phyloP scores from a whole-genome alignment of 1,140 invertebrate genomes.

The Palaemon carinicauda region DNA sequence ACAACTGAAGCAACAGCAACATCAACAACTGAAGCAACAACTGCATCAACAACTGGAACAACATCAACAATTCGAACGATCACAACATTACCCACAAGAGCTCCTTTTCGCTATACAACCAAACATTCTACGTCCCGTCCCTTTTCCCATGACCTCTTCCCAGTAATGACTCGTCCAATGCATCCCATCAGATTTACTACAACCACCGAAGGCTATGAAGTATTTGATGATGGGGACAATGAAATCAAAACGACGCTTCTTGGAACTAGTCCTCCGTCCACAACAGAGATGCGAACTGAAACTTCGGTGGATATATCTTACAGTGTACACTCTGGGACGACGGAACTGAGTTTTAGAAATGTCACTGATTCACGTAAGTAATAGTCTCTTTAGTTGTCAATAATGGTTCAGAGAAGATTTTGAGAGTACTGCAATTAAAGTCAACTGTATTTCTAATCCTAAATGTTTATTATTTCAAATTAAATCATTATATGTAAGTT shows the following conservation, averaged over 20 bases:
- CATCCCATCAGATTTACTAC: conserved; percentile 22
- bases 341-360: conserved; percentile 20
- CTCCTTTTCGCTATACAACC: not conserved
- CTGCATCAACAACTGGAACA: not conserved
- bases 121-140: not conserved
- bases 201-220: not conserved
- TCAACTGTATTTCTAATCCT: too few species aligned
- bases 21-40: not conserved
- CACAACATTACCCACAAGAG: not conserved
- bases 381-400: not conserved
- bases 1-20: not conserved
- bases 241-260: conserved; percentile 10
- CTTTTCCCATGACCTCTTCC: conserved; percentile 48
- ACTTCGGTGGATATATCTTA: conserved; percentile 58
- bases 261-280: not conserved
- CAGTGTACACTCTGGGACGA: conserved; percentile 45
- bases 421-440: too few species aligned
- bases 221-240: conserved; percentile 32
- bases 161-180: conserved; percentile 58
- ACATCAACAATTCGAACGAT: not conserved
- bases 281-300: conserved; percentile 28
- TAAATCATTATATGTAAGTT: too few species aligned
- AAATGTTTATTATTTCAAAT: too few species aligned
- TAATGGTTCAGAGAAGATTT: too few species aligned
- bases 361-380: conserved; percentile 1